Percentiles rank a stretch among this genome's conserved stretches.
phyloP scores from a whole-genome alignment of 2,888 invertebrate species.

The Tribolium freemani region DNA sequence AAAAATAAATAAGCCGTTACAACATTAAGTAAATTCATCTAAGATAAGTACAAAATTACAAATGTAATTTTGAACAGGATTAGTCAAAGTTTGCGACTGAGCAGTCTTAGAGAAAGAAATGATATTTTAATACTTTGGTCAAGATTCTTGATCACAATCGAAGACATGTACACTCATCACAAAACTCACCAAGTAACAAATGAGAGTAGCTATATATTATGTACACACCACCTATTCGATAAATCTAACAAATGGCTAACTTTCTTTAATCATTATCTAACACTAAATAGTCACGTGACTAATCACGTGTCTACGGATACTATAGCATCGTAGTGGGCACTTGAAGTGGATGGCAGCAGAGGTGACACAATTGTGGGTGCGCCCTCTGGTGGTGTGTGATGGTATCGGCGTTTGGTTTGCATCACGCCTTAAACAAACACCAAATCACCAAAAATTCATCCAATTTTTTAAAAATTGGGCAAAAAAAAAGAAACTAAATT shows the following conservation, averaged over 20 bases:
- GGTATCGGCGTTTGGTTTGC: slow-evolving; percentile 65
- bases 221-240: slow-evolving; percentile 29
- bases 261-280: slow-evolving; percentile 6
- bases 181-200: background rate
- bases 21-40: slow-evolving; percentile 18
- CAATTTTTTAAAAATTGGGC: too few species aligned
- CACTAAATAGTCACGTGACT: slow-evolving; percentile 9
- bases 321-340: slow-evolving; percentile 66
- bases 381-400: slow-evolving; percentile 34
- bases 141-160: slow-evolving; percentile 38
- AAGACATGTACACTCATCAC: slow-evolving; percentile 24
- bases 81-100: slow-evolving; percentile 21
- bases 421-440: slow-evolving; percentile 70
- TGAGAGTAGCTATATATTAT: slow-evolving; percentile 7
- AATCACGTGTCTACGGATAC: slow-evolving; percentile 49
- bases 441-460: too few species aligned
- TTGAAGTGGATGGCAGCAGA: slow-evolving; percentile 64
- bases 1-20: slow-evolving; percentile 36
- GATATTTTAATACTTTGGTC: slow-evolving; percentile 38
- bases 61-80: slow-evolving; percentile 19
- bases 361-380: slow-evolving; percentile 61
- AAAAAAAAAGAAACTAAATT: slow-evolving; percentile 18
- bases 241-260: slow-evolving; percentile 16
- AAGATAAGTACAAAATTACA: slow-evolving; percentile 42
- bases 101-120: slow-evolving; percentile 34